Percentiles rank a stretch among this genome's conserved stretches.
phyloP scores from a whole-genome alignment of 2,113 vertebrate genomes.

The Thermophis baileyi region DNA sequence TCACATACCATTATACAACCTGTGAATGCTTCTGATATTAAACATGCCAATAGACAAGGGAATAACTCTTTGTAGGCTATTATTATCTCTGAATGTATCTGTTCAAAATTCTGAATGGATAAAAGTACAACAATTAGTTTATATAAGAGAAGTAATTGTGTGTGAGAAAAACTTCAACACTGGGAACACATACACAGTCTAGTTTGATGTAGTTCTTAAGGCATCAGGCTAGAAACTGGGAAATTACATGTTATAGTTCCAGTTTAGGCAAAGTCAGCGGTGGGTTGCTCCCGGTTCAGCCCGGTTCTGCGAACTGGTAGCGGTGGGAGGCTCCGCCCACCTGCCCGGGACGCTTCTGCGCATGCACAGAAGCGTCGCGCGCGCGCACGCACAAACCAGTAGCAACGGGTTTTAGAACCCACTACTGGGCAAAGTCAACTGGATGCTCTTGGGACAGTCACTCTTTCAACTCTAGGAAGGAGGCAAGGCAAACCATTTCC shows the following conservation, averaged over 20 bases:
- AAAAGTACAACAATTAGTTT: not conserved
- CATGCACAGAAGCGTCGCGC: too few species aligned
- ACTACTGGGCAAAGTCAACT: not conserved
- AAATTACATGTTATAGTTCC: not conserved
- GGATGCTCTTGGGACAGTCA: not conserved
- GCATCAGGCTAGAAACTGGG: not conserved
- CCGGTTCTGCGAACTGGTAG: too few species aligned
- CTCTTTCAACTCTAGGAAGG: not conserved
- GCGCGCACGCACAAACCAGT: too few species aligned
- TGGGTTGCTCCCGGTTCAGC: too few species aligned
- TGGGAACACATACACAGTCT: not conserved
- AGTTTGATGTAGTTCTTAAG: not conserved
- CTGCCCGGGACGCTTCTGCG: too few species aligned
- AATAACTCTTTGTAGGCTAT: not conserved
- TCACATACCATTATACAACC: not conserved
- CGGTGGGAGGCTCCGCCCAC: too few species aligned
- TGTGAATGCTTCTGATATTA: not conserved
- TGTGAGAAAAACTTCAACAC: not conserved
- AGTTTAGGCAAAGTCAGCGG: not conserved
- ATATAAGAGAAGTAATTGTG: not conserved
- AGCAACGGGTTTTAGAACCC: too few species aligned
- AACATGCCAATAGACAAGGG: not conserved
- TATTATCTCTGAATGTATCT: not conserved
- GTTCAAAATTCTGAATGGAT: not conserved
- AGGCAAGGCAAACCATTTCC: not conserved